These are phyloP conservation scores for Theodoxus fluviatilis DNA, from an alignment of 2,888 invertebrate species.

Conservation along the genomic window DNA sequence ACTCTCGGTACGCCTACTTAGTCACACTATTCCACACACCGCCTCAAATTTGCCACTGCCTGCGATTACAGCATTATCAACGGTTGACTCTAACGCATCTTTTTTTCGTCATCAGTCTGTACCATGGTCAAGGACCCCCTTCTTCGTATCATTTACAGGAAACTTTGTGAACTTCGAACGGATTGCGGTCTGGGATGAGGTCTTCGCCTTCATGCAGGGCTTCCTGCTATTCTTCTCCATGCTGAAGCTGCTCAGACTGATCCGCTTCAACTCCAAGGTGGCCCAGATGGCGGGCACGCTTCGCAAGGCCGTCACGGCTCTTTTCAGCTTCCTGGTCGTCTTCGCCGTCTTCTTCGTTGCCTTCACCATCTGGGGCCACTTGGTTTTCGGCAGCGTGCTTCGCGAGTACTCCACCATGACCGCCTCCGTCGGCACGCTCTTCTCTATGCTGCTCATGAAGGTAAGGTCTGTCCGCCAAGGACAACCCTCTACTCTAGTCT, in stretches of 20 bases:
- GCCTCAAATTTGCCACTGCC: too few species aligned
- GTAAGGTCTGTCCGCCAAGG: too few species aligned
- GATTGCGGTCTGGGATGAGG: constrained; percentile 40
- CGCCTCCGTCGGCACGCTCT: constrained; percentile 53
- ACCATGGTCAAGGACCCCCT: background rate
- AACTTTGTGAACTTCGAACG: constrained; percentile 42
- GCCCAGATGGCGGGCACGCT: constrained; percentile 56
- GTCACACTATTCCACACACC: too few species aligned
- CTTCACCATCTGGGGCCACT: constrained; percentile 55
- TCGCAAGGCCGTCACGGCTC: constrained; percentile 47
- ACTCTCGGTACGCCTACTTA: too few species aligned
- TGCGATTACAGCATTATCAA: too few species aligned
- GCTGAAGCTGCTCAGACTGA: constrained; percentile 63
- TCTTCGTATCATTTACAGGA: constrained; percentile 28
- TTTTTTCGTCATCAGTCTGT: too few species aligned
- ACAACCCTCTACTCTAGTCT: too few species aligned
- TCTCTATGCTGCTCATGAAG: constrained; percentile 56
- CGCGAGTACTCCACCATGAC: constrained; percentile 47
- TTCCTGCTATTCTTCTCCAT: constrained; percentile 63
- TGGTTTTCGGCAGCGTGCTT: constrained; percentile 42
- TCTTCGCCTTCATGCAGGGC: constrained; percentile 59
- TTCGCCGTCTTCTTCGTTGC: constrained; percentile 57
- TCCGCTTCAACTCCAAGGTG: constrained; percentile 64
- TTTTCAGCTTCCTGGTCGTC: constrained; percentile 60
- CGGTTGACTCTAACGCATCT: too few species aligned